Percentiles rank a stretch among this genome's conserved stretches.
phyloP scores from a whole-genome alignment of 2,888 invertebrate species.

The Aspidapion aeneum region DNA sequence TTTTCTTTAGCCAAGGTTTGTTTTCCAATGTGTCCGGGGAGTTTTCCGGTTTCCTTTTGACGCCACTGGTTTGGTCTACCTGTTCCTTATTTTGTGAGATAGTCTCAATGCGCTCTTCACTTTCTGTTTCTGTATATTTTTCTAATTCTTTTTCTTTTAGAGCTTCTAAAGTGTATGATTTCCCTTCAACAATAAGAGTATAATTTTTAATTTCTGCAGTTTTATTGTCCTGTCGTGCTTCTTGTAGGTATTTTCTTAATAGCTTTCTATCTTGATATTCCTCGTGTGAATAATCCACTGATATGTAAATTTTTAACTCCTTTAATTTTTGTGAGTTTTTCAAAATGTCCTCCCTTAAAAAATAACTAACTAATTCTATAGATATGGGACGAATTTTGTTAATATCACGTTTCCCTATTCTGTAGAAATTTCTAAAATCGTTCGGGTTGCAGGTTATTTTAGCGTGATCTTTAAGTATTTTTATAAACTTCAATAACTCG shows the following conservation, averaged over 20 bases:
- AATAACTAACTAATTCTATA: background rate
- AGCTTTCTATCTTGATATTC: slow-evolving; percentile 11
- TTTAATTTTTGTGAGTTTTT: slow-evolving; percentile 9
- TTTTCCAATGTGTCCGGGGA: background rate
- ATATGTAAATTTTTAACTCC: slow-evolving; percentile 7
- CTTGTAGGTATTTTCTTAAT: slow-evolving; percentile 10
- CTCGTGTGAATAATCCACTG: slow-evolving; percentile 10
- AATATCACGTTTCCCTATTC: background rate
- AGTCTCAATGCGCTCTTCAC: background rate
- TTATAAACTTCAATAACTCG: background rate
- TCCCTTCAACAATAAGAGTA: slow-evolving; percentile 11
- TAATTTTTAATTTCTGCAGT: slow-evolving; percentile 13
- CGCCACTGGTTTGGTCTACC: no score
- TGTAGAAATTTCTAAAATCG: background rate
- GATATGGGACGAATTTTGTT: background rate
- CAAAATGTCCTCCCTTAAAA: background rate
- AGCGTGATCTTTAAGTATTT: background rate
- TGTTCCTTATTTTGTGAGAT: no score
- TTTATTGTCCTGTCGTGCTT: slow-evolving; percentile 6
- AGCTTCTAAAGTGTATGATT: background rate
- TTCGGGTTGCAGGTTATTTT: background rate
- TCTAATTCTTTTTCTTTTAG: slow-evolving; percentile 1
- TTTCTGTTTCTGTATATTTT: background rate
- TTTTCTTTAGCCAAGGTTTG: background rate
- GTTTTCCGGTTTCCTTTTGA: background rate